Evolutionary conservation across 2,797 vertebrate species (phyloP).

Genomic region (Taenioides sp.): DNA sequence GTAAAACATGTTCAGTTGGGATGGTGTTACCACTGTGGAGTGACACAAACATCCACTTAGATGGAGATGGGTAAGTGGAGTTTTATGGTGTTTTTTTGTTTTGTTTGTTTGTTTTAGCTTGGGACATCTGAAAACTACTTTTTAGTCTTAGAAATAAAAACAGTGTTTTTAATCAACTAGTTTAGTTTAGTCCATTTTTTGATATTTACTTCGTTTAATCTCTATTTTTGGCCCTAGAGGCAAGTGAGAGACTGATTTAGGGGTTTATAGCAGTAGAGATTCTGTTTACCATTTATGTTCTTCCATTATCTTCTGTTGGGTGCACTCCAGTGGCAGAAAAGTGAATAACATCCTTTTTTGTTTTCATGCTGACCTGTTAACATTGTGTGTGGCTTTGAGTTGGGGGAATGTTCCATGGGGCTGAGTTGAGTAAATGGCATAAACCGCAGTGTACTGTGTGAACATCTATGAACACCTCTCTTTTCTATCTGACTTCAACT

Average conservation of each 20-base stretch:
- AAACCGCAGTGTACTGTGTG: slow-evolving; percentile 48
- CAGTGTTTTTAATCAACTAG: too few species aligned
- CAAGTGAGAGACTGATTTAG: not conserved
- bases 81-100: not conserved
- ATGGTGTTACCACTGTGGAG: slow-evolving; percentile 98
- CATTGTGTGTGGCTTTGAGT: slow-evolving; percentile 51
- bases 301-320: slow-evolving; percentile 11
- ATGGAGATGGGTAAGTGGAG: slow-evolving; percentile 93
- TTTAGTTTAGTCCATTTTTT: not conserved
- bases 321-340: slow-evolving; percentile 44
- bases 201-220: too few species aligned
- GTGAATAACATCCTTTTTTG: slow-evolving; percentile 15
- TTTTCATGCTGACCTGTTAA: slow-evolving; percentile 66
- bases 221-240: not conserved
- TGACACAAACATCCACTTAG: slow-evolving; percentile 94
- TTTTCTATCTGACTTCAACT: slow-evolving; percentile 23
- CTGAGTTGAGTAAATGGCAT: slow-evolving; percentile 49
- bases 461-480: slow-evolving; percentile 17
- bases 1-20: slow-evolving; percentile 90
- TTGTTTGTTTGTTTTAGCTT: not conserved
- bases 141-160: too few species aligned
- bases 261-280: not conserved
- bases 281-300: too few species aligned
- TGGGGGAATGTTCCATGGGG: slow-evolving; percentile 71
- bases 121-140: too few species aligned